These are phyloP conservation scores for Tenthredo scrophulariae DNA, from an alignment of 2,888 invertebrate genomes.

Conservation along the genomic window DNA sequence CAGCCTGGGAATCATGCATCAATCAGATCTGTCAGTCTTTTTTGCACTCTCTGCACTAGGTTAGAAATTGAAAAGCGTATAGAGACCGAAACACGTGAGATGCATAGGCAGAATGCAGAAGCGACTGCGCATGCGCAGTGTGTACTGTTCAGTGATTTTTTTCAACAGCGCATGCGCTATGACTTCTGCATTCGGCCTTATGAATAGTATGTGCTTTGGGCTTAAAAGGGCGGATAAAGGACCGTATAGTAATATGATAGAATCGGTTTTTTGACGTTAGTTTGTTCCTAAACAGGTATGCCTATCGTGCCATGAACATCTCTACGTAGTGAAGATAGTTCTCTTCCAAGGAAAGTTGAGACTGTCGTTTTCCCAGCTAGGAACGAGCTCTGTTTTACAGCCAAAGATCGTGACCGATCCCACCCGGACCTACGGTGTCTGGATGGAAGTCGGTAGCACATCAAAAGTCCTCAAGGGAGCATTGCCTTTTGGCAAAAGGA, in stretches of 20 bases:
- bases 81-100: background rate
- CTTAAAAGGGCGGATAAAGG: background rate
- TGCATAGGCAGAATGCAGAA: background rate
- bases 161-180: too few species aligned
- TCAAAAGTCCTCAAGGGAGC: constrained; percentile 52
- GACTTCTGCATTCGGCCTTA: too few species aligned
- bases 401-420: background rate
- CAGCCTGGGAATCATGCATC: background rate
- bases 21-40: background rate
- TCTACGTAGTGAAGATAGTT: constrained; percentile 62
- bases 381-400: constrained; percentile 45
- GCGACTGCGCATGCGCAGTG: too few species aligned
- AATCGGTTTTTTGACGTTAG: background rate
- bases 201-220: background rate
- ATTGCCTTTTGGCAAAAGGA: constrained; percentile 58
- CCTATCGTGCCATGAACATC: constrained; percentile 62
- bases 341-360: constrained; percentile 59
- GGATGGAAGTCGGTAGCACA: constrained; percentile 53
- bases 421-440: constrained; percentile 55
- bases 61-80: background rate
- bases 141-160: too few species aligned
- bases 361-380: constrained; percentile 60
- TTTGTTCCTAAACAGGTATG: constrained; percentile 60
- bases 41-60: background rate
- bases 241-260: background rate